Evolutionary conservation across 2,113 vertebrate genomes (phyloP).

Genomic region (Jacana jacana): DNA sequence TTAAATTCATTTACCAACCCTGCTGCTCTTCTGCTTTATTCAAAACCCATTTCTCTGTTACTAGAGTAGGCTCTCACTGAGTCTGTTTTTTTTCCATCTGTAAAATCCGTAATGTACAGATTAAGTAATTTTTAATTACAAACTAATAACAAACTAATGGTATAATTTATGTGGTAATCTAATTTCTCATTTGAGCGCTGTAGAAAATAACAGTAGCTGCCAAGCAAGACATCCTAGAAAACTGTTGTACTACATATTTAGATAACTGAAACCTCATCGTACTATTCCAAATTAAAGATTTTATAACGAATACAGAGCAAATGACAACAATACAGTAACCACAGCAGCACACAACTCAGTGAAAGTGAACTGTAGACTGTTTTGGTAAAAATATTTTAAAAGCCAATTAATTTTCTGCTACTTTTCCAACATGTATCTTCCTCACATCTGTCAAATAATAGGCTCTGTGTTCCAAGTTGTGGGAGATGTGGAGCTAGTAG

Average conservation of each 20-base stretch:
- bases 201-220: not conserved
- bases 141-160: conserved; percentile 28
- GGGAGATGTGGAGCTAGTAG: not conserved
- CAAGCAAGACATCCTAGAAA: not conserved
- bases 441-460: not conserved
- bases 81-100: not conserved
- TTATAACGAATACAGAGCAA: not conserved
- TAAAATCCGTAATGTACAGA: not conserved
- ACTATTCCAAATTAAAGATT: not conserved
- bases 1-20: not conserved
- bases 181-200: not conserved
- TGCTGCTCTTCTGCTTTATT: not conserved
- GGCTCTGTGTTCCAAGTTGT: not conserved
- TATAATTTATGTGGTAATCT: conserved; percentile 11
- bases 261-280: not conserved
- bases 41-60: not conserved
- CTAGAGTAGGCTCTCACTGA: not conserved
- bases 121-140: conserved; percentile 37
- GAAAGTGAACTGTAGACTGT: not conserved
- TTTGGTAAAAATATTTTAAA: not conserved
- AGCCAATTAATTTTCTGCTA: not conserved
- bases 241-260: not conserved
- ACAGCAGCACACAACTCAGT: not conserved
- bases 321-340: not conserved
- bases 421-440: not conserved